Evolutionary conservation across 2,797 vertebrate genomes (phyloP).

Genomic region (Agapornis canus): DNA sequence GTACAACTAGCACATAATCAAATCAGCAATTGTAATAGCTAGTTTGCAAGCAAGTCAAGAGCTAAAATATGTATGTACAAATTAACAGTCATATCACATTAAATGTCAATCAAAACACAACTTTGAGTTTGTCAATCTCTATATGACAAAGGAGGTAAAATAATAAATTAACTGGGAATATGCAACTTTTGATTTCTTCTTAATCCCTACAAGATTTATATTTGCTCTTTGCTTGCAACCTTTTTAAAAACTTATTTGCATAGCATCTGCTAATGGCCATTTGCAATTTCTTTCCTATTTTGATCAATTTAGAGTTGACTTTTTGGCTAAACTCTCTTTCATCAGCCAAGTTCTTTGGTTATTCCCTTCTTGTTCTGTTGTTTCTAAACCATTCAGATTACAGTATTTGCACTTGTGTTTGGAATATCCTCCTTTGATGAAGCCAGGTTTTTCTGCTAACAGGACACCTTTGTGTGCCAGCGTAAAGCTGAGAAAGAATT

Average conservation of each 20-base stretch:
- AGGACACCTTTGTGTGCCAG: background rate
- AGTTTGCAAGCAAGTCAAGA: slow-evolving; percentile 47
- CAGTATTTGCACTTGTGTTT: background rate
- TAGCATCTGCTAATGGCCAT: slow-evolving; percentile 37
- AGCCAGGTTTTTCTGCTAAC: background rate
- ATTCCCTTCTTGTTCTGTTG: background rate
- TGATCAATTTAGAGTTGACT: background rate
- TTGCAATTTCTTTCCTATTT: slow-evolving; percentile 22
- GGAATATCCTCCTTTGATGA: background rate
- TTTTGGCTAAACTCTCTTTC: background rate
- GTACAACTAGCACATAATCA: background rate
- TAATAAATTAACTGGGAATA: slow-evolving; percentile 14
- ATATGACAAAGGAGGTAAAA: background rate
- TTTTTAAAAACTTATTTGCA: slow-evolving; percentile 32
- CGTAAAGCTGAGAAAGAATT: background rate
- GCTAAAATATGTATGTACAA: background rate
- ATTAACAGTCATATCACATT: background rate
- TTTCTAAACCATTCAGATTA: background rate
- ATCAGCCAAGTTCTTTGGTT: background rate
- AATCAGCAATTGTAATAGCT: slow-evolving; percentile 8
- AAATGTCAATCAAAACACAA: slow-evolving; percentile 38
- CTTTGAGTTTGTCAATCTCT: slow-evolving; percentile 29
- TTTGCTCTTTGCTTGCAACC: slow-evolving; percentile 11
- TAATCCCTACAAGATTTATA: background rate
- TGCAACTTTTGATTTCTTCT: background rate